Conservation (phyloP, 2,113 vertebrate genomes). For the Pseudonaja textilis region DNA sequence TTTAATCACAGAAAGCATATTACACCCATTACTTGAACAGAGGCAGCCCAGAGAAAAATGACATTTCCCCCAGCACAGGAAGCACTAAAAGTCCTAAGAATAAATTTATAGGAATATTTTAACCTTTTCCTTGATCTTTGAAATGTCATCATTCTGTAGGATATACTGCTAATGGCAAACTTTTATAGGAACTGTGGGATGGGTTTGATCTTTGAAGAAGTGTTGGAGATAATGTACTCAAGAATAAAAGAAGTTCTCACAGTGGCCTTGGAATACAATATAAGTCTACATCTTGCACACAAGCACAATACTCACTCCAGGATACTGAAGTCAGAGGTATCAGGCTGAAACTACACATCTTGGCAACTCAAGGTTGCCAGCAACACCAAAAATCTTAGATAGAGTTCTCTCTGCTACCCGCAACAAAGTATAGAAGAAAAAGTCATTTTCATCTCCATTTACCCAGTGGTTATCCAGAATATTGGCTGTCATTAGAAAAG, state of each 20-base stretch:
- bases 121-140: conserved; percentile 85
- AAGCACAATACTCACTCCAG: not conserved
- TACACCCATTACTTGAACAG: conserved; percentile 49
- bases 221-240: conserved; percentile 65
- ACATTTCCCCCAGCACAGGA: conserved; percentile 69
- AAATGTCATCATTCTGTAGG: conserved; percentile 84
- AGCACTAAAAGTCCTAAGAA: conserved; percentile 76
- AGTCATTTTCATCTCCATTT: not conserved
- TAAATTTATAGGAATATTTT: conserved; percentile 86
- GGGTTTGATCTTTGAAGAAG: conserved; percentile 69
- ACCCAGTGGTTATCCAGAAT: not conserved
- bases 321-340: not conserved
- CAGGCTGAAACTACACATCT: not conserved
- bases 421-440: not conserved
- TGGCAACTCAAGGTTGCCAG: not conserved
- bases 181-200: conserved; percentile 70
- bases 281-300: not conserved
- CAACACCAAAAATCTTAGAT: not conserved
- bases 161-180: conserved; percentile 74
- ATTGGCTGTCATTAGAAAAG: conserved; percentile 19
- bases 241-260: conserved; percentile 51
- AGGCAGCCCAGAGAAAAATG: conserved; percentile 63
- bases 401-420: conserved; percentile 8
- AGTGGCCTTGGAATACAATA: conserved; percentile 26
- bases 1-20: conserved; percentile 36